These are phyloP conservation scores for Halocynthia roretzi DNA, from an alignment of 23 tunicate species.

Conservation along the genomic window DNA sequence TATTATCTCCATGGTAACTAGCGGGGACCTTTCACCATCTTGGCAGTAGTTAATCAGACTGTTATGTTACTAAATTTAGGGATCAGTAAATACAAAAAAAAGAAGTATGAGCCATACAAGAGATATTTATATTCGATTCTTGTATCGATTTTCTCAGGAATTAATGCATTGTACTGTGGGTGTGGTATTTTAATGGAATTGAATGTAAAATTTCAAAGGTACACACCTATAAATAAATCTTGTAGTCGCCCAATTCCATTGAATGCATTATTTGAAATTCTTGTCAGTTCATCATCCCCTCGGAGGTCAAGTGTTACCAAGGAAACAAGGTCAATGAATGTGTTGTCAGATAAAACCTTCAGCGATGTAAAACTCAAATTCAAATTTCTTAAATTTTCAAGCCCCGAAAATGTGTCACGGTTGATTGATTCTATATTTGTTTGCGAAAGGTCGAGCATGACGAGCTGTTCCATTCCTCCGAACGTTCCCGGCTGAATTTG, in stretches of 20 bases:
- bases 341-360: not conserved
- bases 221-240: conserved; percentile 13
- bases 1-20: too few relatives aligned
- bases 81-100: too few relatives aligned
- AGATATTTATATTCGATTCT: too few relatives aligned
- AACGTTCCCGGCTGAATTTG: conserved; percentile 1
- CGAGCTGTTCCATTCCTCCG: not conserved
- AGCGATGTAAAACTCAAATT: not conserved
- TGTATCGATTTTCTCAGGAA: too few relatives aligned
- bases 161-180: not conserved
- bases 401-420: conserved; percentile 2
- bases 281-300: conserved; percentile 7
- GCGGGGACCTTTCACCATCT: too few relatives aligned
- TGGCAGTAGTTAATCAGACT: too few relatives aligned
- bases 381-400: conserved; percentile 4
- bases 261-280: conserved; percentile 8
- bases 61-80: too few relatives aligned
- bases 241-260: conserved; percentile 5
- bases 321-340: conserved; percentile 7
- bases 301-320: not conserved
- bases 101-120: too few relatives aligned
- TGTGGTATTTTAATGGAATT: not conserved
- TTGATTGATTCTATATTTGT: conserved; percentile 2
- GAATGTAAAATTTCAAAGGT: not conserved
- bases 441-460: conserved; percentile 14